These are phyloP conservation scores for Enteromius trimaculatus DNA, from an alignment of 2,797 vertebrate species.

Conservation along the genomic window DNA sequence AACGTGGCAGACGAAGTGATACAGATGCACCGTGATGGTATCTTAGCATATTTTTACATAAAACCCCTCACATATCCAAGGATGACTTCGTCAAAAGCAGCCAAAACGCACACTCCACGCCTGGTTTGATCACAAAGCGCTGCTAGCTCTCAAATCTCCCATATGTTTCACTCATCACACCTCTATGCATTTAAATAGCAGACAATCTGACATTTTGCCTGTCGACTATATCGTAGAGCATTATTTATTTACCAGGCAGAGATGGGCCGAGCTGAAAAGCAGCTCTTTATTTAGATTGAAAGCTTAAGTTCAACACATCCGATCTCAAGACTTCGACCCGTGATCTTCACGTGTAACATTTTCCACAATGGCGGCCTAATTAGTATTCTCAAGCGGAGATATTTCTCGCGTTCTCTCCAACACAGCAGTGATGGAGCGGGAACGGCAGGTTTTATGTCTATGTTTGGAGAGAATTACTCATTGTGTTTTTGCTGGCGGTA, in stretches of 20 bases:
- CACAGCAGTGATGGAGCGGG: slow-evolving; percentile 49
- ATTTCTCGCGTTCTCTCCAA: slow-evolving; percentile 34
- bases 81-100: slow-evolving; percentile 28
- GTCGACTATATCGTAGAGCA: slow-evolving; percentile 30
- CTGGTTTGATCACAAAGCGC: slow-evolving; percentile 20
- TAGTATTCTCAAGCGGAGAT: slow-evolving; percentile 50
- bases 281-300: slow-evolving; percentile 44
- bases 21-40: slow-evolving; percentile 32
- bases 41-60: slow-evolving; percentile 52
- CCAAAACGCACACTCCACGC: slow-evolving; percentile 20
- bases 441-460: slow-evolving; percentile 55
- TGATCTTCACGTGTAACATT: slow-evolving; percentile 43
- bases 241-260: slow-evolving; percentile 46
- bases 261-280: slow-evolving; percentile 26
- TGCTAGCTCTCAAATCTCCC: slow-evolving; percentile 34
- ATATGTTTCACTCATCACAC: slow-evolving; percentile 48
- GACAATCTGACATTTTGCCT: slow-evolving; percentile 52
- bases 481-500: slow-evolving; percentile 61
- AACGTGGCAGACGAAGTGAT: slow-evolving; percentile 45
- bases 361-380: slow-evolving; percentile 51
- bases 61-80: slow-evolving; percentile 21
- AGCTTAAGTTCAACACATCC: slow-evolving; percentile 30
- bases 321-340: slow-evolving; percentile 14
- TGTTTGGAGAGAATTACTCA: slow-evolving; percentile 65
- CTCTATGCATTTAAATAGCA: slow-evolving; percentile 58